These are phyloP conservation scores for Lycorma delicatula DNA, from an alignment of 1,140 invertebrate genomes.

Conservation along the genomic window DNA sequence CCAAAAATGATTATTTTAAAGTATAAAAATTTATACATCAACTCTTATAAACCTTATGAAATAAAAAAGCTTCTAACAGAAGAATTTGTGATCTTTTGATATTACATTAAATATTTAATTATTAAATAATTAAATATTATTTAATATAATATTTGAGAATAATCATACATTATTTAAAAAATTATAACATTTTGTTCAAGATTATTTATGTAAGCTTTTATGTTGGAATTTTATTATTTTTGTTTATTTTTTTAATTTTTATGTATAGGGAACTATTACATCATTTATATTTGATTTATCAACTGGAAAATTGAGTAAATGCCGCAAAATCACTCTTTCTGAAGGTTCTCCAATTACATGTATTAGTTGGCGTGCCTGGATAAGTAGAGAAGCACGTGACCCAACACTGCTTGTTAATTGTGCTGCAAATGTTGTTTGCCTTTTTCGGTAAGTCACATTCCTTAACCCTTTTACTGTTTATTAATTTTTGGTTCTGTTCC, in stretches of 20 bases:
- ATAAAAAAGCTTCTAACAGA: too few relatives aligned
- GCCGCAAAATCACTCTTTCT: constrained; percentile 51
- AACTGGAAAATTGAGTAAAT: constrained; percentile 61
- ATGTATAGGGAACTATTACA: constrained; percentile 56
- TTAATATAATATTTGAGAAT: too few relatives aligned
- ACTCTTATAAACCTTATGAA: too few relatives aligned
- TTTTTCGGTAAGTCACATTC: constrained; percentile 58
- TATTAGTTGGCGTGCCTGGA: constrained; percentile 72
- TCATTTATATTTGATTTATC: constrained; percentile 62
- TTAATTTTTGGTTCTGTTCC: too few relatives aligned
- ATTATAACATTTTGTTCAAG: not conserved
- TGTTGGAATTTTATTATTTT: not conserved
- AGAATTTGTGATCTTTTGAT: too few relatives aligned
- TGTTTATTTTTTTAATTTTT: too few relatives aligned
- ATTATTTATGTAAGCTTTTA: not conserved
- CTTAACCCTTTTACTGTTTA: too few relatives aligned
- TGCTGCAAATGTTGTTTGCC: constrained; percentile 61
- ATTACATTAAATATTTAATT: too few relatives aligned
- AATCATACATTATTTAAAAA: not conserved
- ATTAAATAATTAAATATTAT: too few relatives aligned
- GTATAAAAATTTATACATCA: too few relatives aligned
- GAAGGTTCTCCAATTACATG: constrained; percentile 57
- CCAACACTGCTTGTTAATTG: constrained; percentile 70
- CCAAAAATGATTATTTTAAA: too few relatives aligned
- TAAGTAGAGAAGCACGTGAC: constrained; percentile 65